Conservation (phyloP, 2,113 vertebrate species). For the Odocoileus hemionus region DNA sequence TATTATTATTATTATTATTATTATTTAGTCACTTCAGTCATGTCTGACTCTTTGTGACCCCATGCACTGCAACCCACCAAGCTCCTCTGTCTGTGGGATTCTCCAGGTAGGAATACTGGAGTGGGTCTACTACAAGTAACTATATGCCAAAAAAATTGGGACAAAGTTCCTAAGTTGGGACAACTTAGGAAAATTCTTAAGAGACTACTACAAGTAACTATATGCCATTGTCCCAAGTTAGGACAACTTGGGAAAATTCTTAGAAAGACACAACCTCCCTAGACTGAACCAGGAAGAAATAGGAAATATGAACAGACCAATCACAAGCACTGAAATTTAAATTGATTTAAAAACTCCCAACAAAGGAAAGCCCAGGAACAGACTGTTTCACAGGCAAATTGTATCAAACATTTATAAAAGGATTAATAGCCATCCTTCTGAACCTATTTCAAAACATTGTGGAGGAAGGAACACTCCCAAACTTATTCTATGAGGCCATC, state of each 20-base stretch:
- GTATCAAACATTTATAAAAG: background rate
- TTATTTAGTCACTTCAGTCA: background rate
- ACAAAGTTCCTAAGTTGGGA: background rate
- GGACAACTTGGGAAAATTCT: background rate
- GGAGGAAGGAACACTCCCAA: background rate
- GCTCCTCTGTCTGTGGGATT: background rate
- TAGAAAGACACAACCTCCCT: background rate
- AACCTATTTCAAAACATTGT: background rate
- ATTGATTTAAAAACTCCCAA: background rate
- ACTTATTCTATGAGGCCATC: background rate
- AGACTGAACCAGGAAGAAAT: background rate
- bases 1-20: background rate
- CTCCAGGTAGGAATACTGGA: background rate
- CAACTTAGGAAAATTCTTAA: background rate
- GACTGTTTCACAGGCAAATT: background rate
- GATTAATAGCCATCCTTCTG: background rate
- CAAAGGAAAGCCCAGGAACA: background rate
- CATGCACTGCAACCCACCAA: fast-evolving
- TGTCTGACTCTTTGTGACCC: fast-evolving
- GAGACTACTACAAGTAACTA: background rate
- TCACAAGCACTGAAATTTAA: background rate
- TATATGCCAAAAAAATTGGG: background rate
- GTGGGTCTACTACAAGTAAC: background rate
- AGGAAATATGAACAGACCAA: background rate
- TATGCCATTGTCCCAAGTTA: background rate